phyloP scores from a whole-genome alignment of 2,888 invertebrate species.

The Cistogaster globosa region DNA sequence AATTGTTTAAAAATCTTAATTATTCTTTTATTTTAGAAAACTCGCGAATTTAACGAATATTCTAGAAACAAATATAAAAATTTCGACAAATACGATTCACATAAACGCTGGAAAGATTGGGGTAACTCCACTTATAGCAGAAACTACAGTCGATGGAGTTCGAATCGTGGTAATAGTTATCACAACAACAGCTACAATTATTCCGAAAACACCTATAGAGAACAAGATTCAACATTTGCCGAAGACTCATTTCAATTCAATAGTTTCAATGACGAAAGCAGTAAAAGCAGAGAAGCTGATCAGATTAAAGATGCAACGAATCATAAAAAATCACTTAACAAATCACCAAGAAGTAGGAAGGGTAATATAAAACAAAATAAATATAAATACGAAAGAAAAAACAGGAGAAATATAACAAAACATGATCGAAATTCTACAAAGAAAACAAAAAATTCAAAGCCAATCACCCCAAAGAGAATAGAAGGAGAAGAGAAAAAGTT shows the following conservation, averaged over 20 bases:
- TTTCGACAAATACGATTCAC: constrained; percentile 32
- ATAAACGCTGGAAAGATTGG: constrained; percentile 47
- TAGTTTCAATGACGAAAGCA: constrained; percentile 23
- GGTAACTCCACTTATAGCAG: constrained; percentile 1
- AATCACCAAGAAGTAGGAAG: not conserved
- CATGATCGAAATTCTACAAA: not conserved
- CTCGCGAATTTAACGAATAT: constrained; percentile 37
- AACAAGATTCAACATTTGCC: constrained; percentile 25
- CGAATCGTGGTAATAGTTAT: constrained; percentile 13
- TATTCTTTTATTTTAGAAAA: constrained; percentile 29
- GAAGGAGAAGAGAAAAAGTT: no score
- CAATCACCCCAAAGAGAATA: not conserved
- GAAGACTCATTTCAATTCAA: constrained; percentile 50
- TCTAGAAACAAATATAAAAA: constrained; percentile 19
- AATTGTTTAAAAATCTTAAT: not conserved
- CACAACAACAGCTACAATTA: constrained; percentile 38
- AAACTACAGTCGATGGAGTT: constrained; percentile 35
- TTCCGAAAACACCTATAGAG: constrained; percentile 9
- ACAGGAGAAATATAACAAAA: not conserved
- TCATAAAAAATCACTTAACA: not conserved
- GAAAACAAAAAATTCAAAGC: not conserved
- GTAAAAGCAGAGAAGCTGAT: constrained; percentile 8
- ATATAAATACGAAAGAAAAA: constrained; percentile 1
- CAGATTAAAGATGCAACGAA: not conserved
- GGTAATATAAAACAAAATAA: not conserved